phyloP scores from a whole-genome alignment of 2,888 invertebrate species.

The Aphodius granarius region DNA sequence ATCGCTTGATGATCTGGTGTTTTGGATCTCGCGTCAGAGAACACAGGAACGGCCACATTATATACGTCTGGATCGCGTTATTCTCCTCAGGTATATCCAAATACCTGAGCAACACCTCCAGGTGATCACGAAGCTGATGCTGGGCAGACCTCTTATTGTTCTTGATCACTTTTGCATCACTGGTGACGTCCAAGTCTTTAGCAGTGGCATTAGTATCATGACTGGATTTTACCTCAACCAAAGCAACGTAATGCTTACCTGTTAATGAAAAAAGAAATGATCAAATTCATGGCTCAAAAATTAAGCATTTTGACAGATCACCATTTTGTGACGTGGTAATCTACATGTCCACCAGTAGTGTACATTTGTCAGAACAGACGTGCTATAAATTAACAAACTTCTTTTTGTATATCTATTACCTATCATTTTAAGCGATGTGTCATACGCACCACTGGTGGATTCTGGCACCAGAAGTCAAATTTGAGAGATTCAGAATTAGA shows the following conservation, averaged over 20 bases:
- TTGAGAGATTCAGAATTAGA: not conserved
- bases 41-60: slow-evolving; percentile 50
- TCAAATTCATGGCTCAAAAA: not conserved
- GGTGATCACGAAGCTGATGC: slow-evolving; percentile 49
- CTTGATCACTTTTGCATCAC: slow-evolving; percentile 48
- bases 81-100: slow-evolving; percentile 32
- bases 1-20: slow-evolving; percentile 42
- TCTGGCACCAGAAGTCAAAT: too few relatives aligned
- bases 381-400: too few relatives aligned
- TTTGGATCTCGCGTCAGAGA: slow-evolving; percentile 44
- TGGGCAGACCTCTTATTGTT: slow-evolving; percentile 50
- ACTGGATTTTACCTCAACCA: slow-evolving; percentile 50
- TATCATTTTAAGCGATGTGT: too few relatives aligned
- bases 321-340: too few relatives aligned
- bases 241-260: slow-evolving; percentile 39
- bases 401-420: too few relatives aligned
- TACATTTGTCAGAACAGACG: too few relatives aligned
- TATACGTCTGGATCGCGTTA: slow-evolving; percentile 41
- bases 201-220: slow-evolving; percentile 40
- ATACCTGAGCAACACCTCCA: slow-evolving; percentile 44
- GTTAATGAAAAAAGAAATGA: not conserved
- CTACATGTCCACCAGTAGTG: too few relatives aligned
- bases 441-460: too few relatives aligned
- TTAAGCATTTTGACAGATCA: not conserved
- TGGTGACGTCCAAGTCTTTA: slow-evolving; percentile 40